Base-by-base conservation (phyloP, 1,140 invertebrate genomes). In the Anastatus disparis region DNA sequence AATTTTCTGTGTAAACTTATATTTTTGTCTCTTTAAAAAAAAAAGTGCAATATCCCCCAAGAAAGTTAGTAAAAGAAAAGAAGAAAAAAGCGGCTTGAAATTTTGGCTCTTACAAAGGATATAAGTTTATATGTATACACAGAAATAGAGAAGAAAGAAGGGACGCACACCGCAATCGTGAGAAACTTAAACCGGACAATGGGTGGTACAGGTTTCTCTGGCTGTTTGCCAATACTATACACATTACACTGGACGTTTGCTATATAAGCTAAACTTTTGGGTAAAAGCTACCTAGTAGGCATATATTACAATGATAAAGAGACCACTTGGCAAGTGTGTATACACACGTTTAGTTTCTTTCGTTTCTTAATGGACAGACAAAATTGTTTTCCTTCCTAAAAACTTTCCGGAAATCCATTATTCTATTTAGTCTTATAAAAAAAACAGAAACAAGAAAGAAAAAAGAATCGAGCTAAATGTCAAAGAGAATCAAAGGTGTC, bases 261-360 rank as follows among this genome's bases (percentile, higher is more conserved):
- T 66, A 70, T n/a, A n/a, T 66, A 63, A 66, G 46, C n/a, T 64
- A 63, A 74, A 70, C 72, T 74, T 76, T 56, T n/a, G n/a, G n/a
- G 58, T 27, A 29, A 40, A 26, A n/a, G 9, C 24, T 35, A 63
- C 20, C 48, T 52, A 38, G 48, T 61, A 48, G 31, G 52, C 42
- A 61, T 52, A 48, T 46, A 59, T 58, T 48, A 61, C 38, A 42
- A 67, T 58, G 68, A 73, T 65, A 70, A n/a, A n/a, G 61, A 72
- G 64, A 71, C 64, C 64, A 71, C 70, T 73, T 75, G 74, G 67
- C 71, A 68, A 73, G 50, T 48, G 42, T 26, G 31, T 40, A 44
- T 24, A 31, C n/a, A n/a, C n/a, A n/a, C 29, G 53, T 56, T 56
- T 56, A 56, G 29, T 24, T 7, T 15, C 15, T n/a, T 3, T 13